Evolutionary conservation across 2,888 invertebrate genomes (phyloP), one percentile per base, ranked within the genome.

Genomic region (Andrena praecox): DNA sequence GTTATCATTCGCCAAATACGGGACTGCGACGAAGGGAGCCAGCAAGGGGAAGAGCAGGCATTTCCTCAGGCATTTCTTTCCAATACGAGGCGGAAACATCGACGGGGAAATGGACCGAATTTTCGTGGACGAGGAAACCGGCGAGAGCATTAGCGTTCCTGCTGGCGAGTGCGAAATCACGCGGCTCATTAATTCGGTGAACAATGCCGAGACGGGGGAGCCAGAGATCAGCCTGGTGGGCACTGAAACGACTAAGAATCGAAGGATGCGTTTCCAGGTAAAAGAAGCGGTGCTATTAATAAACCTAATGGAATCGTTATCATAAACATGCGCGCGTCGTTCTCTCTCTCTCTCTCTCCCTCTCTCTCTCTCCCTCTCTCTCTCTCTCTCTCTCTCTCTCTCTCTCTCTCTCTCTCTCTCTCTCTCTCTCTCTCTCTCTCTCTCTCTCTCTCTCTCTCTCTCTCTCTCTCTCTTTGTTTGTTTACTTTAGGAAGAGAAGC

Each of bases 191-290:
- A 73, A 76, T 35, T 77, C 85, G 5, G 79, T 89, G 16, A 93
- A 92, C 75, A 88, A 93, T 76, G 92, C 87, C 3, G 93, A 93
- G 84, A 93, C 93, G 27, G 93, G 93, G 1, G 93, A 93, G 73
- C 93, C 93, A 4, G 93, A 93, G 73, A 73, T 87, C 35, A 80
- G 42, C n/a, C 42, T 82, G 12, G 12, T 67, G 42, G 63, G 80
- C 7, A 60, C 69, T 8, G 35, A 56, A 10, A 77, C 50, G 0
- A 24, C 27, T 4, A 82, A 74, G 56, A 67, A 84, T 67, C 87
- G 91, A 67, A 91, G 89, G 68, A 84, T 87, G 24, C 91, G 91
- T 0, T 93, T 93, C 81, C 92, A 93, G 91, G 93, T 92, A 88
- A 63, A 8, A 12, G 31, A 20, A 35, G 35, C 24, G 16, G 16